Percentiles rank a stretch among this genome's conserved stretches.
Conservation (phyloP, 1,140 invertebrate species). For the Daktulosphaira vitifoliae region DNA sequence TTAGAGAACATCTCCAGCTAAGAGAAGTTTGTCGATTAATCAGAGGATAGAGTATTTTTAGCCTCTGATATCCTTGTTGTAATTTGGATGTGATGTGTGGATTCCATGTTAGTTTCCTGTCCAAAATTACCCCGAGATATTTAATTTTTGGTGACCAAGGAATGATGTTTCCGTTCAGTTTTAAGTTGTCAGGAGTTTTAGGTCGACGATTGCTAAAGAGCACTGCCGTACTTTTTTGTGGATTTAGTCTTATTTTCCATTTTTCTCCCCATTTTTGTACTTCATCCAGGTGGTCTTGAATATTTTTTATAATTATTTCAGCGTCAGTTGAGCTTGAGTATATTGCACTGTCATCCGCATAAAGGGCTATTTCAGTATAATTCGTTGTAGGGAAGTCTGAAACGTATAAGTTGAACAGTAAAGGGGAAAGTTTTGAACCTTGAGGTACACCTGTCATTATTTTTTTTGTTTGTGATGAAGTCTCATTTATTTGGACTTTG, state of each 20-base stretch:
- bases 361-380: not conserved
- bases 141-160: not conserved
- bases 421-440: constrained; percentile 12
- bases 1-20: not conserved
- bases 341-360: no score
- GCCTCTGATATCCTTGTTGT: not conserved
- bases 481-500: constrained; percentile 13
- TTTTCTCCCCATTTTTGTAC: not conserved
- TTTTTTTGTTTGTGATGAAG: constrained; percentile 2
- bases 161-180: not conserved
- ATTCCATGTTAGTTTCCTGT: not conserved
- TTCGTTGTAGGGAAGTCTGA: not conserved
- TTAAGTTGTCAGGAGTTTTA: not conserved
- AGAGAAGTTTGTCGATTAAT: not conserved
- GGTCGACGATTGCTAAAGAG: not conserved
- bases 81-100: not conserved
- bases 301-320: not conserved
- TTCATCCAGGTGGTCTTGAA: not conserved
- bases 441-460: constrained; percentile 25
- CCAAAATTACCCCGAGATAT: not conserved
- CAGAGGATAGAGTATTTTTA: not conserved
- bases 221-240: not conserved
- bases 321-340: not conserved
- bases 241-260: not conserved
- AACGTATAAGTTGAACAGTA: constrained; percentile 6